Evolutionary conservation across 2,797 vertebrate genomes (phyloP).

Genomic region (Thripadectes ignobilis): DNA sequence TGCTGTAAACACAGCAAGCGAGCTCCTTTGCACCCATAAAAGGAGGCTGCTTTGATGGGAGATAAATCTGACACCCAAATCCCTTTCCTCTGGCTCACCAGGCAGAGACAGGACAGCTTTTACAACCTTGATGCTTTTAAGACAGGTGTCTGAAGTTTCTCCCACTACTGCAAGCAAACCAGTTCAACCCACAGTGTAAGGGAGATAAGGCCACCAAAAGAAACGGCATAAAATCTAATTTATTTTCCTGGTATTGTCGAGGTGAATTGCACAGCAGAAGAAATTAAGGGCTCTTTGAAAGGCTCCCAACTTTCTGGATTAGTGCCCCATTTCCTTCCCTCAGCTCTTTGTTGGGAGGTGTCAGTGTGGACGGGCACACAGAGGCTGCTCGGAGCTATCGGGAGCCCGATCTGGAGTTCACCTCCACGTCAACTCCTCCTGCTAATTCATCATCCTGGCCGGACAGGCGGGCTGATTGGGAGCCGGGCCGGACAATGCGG

Average conservation of each 20-base stretch:
- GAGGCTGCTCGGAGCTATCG: conserved; percentile 75
- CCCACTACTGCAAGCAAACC: background rate
- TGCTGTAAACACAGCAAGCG: background rate
- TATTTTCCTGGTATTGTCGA: conserved; percentile 58
- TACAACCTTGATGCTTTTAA: conserved; percentile 5
- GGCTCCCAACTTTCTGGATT: conserved; percentile 56
- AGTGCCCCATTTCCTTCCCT: conserved; percentile 37
- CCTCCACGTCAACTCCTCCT: conserved; percentile 74
- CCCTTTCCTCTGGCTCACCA: background rate
- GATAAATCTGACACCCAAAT: background rate
- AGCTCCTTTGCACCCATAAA: background rate
- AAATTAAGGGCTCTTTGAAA: conserved; percentile 73
- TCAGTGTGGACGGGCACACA: conserved; percentile 66
- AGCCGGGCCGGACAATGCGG: conserved; percentile 70
- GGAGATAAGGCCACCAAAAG: conserved; percentile 64
- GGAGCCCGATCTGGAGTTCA: conserved; percentile 79
- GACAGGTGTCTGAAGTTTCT: background rate
- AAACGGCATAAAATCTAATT: conserved; percentile 45
- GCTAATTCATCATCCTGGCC: conserved; percentile 90
- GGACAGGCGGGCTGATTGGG: conserved; percentile 76
- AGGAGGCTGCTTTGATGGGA: background rate
- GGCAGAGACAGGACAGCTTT: background rate
- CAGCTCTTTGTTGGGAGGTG: conserved; percentile 78
- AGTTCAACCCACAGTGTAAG: background rate
- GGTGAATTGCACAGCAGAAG: conserved; percentile 52